These are phyloP conservation scores for Hemistola chrysoprasaria DNA, from an alignment of 2,888 invertebrate genomes.

Conservation along the genomic window DNA sequence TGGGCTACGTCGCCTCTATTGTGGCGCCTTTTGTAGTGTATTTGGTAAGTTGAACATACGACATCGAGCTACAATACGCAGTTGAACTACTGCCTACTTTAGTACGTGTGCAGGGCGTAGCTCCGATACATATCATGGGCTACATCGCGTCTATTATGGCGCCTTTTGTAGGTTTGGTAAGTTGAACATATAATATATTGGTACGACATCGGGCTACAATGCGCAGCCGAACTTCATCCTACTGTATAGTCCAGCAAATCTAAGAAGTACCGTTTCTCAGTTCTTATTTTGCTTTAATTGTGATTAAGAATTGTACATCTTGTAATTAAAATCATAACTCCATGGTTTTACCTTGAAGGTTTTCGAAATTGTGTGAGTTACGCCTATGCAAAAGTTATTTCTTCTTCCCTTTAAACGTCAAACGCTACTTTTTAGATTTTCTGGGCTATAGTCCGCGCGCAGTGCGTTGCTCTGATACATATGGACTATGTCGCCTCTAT, in stretches of 20 bases:
- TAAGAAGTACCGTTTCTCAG: too few species aligned
- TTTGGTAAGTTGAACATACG: constrained; percentile 75
- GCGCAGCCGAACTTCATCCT: constrained; percentile 93
- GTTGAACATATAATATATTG: too few species aligned
- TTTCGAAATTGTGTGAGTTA: too few species aligned
- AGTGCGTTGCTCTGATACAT: constrained; percentile 92
- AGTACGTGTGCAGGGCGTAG: constrained; percentile 93
- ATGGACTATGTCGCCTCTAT: constrained; percentile 94
- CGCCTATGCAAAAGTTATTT: too few species aligned
- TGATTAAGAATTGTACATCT: too few species aligned
- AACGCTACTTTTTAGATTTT: too few species aligned
- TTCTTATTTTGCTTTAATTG: too few species aligned
- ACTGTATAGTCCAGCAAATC: too few species aligned
- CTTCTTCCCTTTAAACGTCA: too few species aligned
- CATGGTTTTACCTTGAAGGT: too few species aligned
- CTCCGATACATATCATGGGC: constrained; percentile 93
- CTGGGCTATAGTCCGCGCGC: constrained; percentile 93
- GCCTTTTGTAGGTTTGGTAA: constrained; percentile 91
- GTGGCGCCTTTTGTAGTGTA: constrained; percentile 93
- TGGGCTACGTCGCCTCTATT: constrained; percentile 93
- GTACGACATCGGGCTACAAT: constrained; percentile 80
- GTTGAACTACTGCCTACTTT: constrained; percentile 94
- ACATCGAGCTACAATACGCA: constrained; percentile 86
- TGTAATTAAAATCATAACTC: too few species aligned
- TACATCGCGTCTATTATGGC: constrained; percentile 92